phyloP scores from a whole-genome alignment of 1,140 invertebrate genomes.

The Ericerus pela region DNA sequence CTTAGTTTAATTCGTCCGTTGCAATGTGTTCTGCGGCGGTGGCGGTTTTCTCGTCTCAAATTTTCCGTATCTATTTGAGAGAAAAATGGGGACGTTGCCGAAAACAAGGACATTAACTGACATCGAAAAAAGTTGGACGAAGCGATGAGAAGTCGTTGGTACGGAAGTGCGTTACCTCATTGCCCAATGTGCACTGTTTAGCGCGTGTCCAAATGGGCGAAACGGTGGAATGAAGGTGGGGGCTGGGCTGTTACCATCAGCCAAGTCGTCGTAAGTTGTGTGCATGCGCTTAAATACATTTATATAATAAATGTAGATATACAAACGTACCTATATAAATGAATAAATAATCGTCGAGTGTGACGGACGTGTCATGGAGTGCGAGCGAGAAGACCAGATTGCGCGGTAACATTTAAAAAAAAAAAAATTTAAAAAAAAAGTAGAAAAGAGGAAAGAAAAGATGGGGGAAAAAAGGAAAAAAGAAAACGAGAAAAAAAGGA shows the following conservation, averaged over 20 bases:
- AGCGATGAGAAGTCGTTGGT: no score
- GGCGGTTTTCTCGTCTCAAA: no score
- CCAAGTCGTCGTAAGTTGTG: neutral
- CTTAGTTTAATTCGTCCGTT: no score
- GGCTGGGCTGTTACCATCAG: neutral
- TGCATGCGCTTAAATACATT: neutral
- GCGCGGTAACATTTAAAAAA: neutral
- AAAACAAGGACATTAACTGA: no score
- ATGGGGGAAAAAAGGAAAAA: neutral
- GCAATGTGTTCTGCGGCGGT: no score
- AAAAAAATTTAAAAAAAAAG: neutral
- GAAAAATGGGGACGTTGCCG: no score
- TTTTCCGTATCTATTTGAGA: no score
- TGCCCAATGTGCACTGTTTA: no score
- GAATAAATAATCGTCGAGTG: constrained; percentile 5
- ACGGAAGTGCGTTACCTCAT: constrained; percentile 6
- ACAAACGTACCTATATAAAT: constrained; percentile 8
- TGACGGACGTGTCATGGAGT: neutral
- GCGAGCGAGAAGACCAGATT: neutral
- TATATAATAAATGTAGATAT: no score
- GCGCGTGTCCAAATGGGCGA: no score
- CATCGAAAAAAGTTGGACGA: no score
- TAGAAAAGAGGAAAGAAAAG: neutral
- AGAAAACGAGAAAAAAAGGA: constrained; percentile 4
- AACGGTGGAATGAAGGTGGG: neutral